These are phyloP conservation scores for Cheilosia vulpina DNA, from an alignment of 2,888 invertebrate species.

Conservation along the genomic window DNA sequence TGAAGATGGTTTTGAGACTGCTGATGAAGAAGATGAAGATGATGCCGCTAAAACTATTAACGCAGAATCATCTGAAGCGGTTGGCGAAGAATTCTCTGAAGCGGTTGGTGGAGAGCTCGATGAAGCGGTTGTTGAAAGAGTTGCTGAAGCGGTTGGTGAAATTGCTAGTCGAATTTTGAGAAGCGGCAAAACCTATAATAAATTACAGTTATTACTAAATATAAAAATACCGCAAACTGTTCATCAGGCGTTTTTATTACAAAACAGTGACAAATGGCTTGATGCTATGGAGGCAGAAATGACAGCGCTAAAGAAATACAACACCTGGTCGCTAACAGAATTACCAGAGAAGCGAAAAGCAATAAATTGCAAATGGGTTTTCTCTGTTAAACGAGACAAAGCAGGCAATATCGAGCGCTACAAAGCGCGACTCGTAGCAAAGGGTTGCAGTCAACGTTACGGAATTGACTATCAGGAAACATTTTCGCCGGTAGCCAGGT, in stretches of 20 bases:
- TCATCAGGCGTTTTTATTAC: constrained; percentile 36
- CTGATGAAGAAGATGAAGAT: constrained; percentile 10
- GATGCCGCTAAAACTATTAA: not conserved
- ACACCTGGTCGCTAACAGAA: constrained; percentile 32
- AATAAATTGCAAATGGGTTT: constrained; percentile 45
- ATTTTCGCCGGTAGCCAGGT: constrained; percentile 71
- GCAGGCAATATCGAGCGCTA: constrained; percentile 26
- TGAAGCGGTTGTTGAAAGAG: not conserved
- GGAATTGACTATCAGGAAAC: constrained; percentile 74
- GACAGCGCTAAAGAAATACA: constrained; percentile 41
- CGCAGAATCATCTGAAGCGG: not conserved
- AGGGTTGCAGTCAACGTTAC: constrained; percentile 64
- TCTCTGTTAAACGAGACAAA: constrained; percentile 35
- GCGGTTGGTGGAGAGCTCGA: not conserved
- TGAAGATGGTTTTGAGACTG: constrained; percentile 20
- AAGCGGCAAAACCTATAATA: constrained; percentile 25
- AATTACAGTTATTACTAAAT: constrained; percentile 30
- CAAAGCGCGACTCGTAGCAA: constrained; percentile 47
- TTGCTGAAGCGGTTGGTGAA: not conserved
- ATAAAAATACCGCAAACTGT: constrained; percentile 30
- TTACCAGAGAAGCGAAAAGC: constrained; percentile 43
- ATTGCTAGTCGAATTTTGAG: constrained; percentile 8
- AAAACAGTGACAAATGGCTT: constrained; percentile 40
- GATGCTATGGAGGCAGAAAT: constrained; percentile 51
- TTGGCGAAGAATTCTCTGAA: not conserved